Base-by-base conservation (phyloP, 2,113 vertebrate species). In the Nanger granti region DNA sequence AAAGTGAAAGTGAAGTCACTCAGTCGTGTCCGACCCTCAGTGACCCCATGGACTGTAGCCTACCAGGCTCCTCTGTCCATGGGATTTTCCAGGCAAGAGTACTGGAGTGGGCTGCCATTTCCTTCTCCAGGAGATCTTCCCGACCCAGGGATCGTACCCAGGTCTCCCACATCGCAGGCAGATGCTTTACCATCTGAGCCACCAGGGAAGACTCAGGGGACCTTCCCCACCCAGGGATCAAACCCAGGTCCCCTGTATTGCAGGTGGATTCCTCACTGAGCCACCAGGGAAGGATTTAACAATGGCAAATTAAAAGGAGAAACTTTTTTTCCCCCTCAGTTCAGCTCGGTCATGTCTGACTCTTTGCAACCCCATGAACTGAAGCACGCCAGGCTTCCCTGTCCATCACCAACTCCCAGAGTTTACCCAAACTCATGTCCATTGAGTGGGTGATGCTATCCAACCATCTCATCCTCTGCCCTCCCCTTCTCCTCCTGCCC, bases 271-370 rank as follows among this genome's bases (percentile, higher is more conserved):
- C 24, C 41, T 79, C 41, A 79, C 73, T 44, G 41, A 28, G 24
- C 41, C 73, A 28, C 24, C 73, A 44, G 73, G 73, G 12, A 79
- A 92, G 12, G 49, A 93, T 52, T 95, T 62, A 97, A 97, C 69
- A 94, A 95, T 85, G 13, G 55, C n/a, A 96, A 60, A 60, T 92
- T 93, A 55, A 44, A 91, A 87, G 29, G 87, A 79, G 47, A 34
- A 4, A 4, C 3, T 44, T 28, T 31, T 62, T 57, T 47, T 41
- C 0, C n/a, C 69, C n/a, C 69, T 73, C 69, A 12, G 20, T 73
- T 73, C 20, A 24, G 69, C 24, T 73, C n/a, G 24, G n/a, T 73
- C 1, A 0, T 73, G 5, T 41, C 69, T 0, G 1, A 41, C n/a
- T 73, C 69, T 73, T 41, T 73, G 20, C 0, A 0, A 73, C 5